Evolutionary conservation across 2,113 vertebrate species (phyloP).

Genomic region (human (Homo sapiens)): GRCh38 chr11:79230501-79231000

Average conservation of each 20-base stretch:
- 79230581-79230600: not conserved
- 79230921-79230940: not conserved
- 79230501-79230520: not conserved
- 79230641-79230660: not conserved
- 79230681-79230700: not conserved
- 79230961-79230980: not conserved
- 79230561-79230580: not conserved
- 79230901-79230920: not conserved
- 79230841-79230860: not conserved
- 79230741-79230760: not conserved
- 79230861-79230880: not conserved
- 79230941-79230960: not conserved
- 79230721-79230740: not conserved
- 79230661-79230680: not conserved
- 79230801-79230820: not conserved
- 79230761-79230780: not conserved
- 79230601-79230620: fast-evolving
- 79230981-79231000: not conserved
- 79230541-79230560: not conserved
- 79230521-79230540: too few species aligned
- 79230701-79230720: not conserved
- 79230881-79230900: not conserved
- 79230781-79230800: not conserved
- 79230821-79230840: slow-evolving; percentile 1
- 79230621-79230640: not conserved